Base-by-base conservation (phyloP, 2,888 invertebrate genomes). In the Cheilosia variabilis region DNA sequence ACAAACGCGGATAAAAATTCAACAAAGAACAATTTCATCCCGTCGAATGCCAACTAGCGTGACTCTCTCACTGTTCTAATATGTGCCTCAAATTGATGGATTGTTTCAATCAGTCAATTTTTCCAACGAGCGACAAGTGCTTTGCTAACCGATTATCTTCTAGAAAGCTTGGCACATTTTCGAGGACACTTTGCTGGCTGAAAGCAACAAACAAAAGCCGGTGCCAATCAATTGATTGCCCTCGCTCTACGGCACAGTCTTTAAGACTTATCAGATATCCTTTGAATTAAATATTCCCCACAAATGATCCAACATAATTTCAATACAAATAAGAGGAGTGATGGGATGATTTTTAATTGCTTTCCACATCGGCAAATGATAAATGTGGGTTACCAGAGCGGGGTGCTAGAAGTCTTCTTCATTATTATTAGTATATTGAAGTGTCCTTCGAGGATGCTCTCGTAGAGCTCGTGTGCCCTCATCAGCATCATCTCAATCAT, bases 261-360 rank as follows among this genome's bases (percentile, higher is more conserved):
- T 78, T 50, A 66, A 73, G 53, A 60, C n/a, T 53, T 10, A 55
- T 60, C 43, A 62, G 55, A 52, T 9, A 31, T 31, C 31, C 31
- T 31, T 31, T 31, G 31, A 7, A 63, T 60, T 53, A 37, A 50
- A 72, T 60, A 68, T 57, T 63, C 37, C 17, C 60, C 13, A 17
- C 19, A 65, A 69, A 75, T 80, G 65, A 58, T 50, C 73, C 53
- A 75, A 50, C 63, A 37, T 4, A 4, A 75, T 76, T 80, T 80
- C 66, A 66, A 55, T 65, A 76, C 75, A 80, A 80, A 71, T 63
- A 31, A 57, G 58, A 55, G 19, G 47, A 63, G 60, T 55, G 53
- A 75, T 75, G 22, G 52, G 62, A 60, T 66, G 81, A 65, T 76
- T 81, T 81, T 81, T 86, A 86, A 86, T 86, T 77, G 77, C 76